These are phyloP conservation scores for Atta texana DNA, from an alignment of 1,140 invertebrate genomes.

Conservation along the genomic window DNA sequence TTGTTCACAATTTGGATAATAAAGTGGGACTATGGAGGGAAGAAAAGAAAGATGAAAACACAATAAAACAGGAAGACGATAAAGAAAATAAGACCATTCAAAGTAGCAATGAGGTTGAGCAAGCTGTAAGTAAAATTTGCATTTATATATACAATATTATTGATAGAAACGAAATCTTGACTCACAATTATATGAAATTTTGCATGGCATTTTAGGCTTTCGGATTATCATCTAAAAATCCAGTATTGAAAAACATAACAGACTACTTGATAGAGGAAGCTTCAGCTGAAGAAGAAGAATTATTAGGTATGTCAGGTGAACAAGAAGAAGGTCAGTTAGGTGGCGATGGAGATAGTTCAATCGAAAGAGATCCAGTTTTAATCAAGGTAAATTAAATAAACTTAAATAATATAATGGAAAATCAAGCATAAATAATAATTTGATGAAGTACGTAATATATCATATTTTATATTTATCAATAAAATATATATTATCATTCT, in stretches of 20 bases:
- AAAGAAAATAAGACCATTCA: slow-evolving; percentile 75
- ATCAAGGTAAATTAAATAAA: slow-evolving; percentile 87
- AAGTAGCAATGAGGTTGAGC: slow-evolving; percentile 77
- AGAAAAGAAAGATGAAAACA: slow-evolving; percentile 82
- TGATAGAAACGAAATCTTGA: not conserved
- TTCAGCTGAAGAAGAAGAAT: slow-evolving; percentile 98
- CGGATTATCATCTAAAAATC: slow-evolving; percentile 96
- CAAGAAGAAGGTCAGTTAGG: slow-evolving; percentile 87
- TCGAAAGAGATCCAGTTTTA: slow-evolving; percentile 93
- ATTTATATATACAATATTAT: not conserved
- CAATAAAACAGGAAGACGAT: slow-evolving; percentile 65
- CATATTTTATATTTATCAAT: not conserved
- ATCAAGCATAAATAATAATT: slow-evolving; percentile 13
- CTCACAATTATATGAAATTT: slow-evolving; percentile 34
- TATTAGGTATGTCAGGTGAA: slow-evolving; percentile 92
- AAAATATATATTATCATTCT: slow-evolving; percentile 14
- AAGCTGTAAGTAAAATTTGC: slow-evolving; percentile 77
- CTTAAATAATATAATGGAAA: not conserved
- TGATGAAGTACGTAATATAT: not conserved
- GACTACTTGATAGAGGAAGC: slow-evolving; percentile 99
- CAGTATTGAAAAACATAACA: slow-evolving; percentile 98
- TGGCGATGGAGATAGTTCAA: slow-evolving; percentile 87
- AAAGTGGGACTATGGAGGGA: slow-evolving; percentile 93
- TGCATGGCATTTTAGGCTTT: slow-evolving; percentile 86
- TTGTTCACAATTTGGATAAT: slow-evolving; percentile 97